phyloP scores from a whole-genome alignment of 2,797 vertebrate species.

The Paguma larvata region DNA sequence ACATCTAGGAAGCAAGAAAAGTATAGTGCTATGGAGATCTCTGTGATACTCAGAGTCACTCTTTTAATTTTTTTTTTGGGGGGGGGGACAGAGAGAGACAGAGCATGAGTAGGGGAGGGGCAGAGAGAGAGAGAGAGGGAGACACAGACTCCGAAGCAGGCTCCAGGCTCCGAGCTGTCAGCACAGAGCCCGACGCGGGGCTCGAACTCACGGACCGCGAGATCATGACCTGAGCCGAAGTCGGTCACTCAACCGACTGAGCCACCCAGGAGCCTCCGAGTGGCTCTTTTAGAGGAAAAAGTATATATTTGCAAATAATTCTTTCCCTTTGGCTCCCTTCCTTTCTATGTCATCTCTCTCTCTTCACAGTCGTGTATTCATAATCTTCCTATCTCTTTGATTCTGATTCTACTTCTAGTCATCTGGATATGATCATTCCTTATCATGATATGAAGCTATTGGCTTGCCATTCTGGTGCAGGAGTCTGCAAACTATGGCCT shows the following conservation, averaged over 20 bases:
- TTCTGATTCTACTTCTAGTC: not conserved
- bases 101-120: too few species aligned
- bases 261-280: not conserved
- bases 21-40: not conserved
- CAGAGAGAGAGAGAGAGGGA: too few species aligned
- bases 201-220: too few species aligned
- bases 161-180: too few species aligned
- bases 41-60: not conserved
- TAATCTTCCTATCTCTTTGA: not conserved
- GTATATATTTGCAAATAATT: not conserved
- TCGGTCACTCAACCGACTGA: too few species aligned
- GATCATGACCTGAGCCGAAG: too few species aligned
- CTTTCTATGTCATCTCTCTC: not conserved
- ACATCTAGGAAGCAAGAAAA: conserved; percentile 11
- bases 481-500: not conserved
- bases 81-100: too few species aligned
- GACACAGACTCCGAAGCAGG: too few species aligned
- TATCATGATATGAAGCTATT: not conserved
- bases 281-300: not conserved
- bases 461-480: not conserved
- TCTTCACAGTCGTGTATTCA: not conserved
- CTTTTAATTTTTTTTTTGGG: not conserved
- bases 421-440: not conserved
- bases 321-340: not conserved
- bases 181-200: too few species aligned